phyloP scores from a whole-genome alignment of 2,113 vertebrate species.

The Oryzias javanicus region DNA sequence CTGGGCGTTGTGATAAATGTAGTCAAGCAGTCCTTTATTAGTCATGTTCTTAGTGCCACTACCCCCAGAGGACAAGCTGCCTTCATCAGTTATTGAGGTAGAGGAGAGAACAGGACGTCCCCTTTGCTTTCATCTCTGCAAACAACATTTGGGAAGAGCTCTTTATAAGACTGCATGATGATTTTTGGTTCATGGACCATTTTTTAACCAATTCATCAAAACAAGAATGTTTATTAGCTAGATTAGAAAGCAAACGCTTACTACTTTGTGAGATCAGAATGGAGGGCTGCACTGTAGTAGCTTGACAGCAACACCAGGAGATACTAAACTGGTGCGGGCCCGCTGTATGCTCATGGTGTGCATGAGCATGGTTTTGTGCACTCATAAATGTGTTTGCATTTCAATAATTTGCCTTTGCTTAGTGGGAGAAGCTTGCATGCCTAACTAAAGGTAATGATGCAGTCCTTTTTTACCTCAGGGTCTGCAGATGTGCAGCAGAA shows the following conservation, averaged over 20 bases:
- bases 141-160: slow-evolving; percentile 5
- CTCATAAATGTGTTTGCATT: slow-evolving; percentile 4
- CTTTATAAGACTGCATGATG: background rate
- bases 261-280: background rate
- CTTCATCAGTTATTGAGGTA: slow-evolving; percentile 39
- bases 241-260: background rate
- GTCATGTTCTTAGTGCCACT: slow-evolving; percentile 39
- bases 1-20: slow-evolving; percentile 34
- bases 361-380: background rate
- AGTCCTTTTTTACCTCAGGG: slow-evolving; percentile 45
- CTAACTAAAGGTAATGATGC: slow-evolving; percentile 51
- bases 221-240: background rate
- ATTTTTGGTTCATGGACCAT: background rate
- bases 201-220: background rate
- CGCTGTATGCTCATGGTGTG: background rate
- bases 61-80: slow-evolving; percentile 34
- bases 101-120: slow-evolving; percentile 17
- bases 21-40: slow-evolving; percentile 28
- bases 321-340: slow-evolving; percentile 1
- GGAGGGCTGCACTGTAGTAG: background rate
- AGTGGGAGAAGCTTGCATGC: slow-evolving; percentile 12
- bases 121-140: slow-evolving; percentile 19
- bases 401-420: slow-evolving; percentile 24
- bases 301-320: slow-evolving; percentile 18
- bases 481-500: slow-evolving; percentile 59